Evolutionary conservation across 2,113 vertebrate genomes (phyloP).

Genomic region (Syngnathus typhle): DNA sequence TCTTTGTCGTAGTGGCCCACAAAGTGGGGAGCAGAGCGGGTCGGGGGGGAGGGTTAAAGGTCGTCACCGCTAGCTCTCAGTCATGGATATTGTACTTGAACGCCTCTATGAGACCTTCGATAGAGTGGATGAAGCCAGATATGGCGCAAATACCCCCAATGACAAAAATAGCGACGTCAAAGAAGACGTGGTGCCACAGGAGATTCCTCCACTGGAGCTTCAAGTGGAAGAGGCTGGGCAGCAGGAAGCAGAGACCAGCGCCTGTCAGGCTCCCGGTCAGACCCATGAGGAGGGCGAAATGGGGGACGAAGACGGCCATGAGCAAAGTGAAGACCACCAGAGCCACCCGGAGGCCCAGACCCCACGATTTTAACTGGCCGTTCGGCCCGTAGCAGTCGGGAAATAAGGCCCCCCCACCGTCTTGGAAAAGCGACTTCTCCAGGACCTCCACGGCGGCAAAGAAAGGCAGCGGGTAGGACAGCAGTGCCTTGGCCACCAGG

Average conservation of each 20-base stretch:
- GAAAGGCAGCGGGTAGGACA: constrained; percentile 94
- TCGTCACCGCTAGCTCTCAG: constrained; percentile 53
- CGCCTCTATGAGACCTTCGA: constrained; percentile 96
- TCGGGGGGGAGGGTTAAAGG: constrained; percentile 13
- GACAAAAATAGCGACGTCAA: constrained; percentile 96
- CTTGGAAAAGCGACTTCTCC: constrained; percentile 86
- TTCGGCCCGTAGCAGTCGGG: constrained; percentile 89
- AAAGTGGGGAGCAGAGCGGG: constrained; percentile 3
- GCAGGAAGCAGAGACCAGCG: constrained; percentile 94
- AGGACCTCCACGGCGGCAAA: constrained; percentile 96
- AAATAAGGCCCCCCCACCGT: constrained; percentile 80
- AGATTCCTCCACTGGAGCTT: constrained; percentile 95
- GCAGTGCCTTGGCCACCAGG: constrained; percentile 92
- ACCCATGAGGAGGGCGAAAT: constrained; percentile 97
- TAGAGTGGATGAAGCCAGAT: constrained; percentile 95
- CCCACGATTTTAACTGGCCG: constrained; percentile 87
- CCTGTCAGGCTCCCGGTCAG: constrained; percentile 97
- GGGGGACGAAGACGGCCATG: constrained; percentile 96
- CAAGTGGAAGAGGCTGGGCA: constrained; percentile 97
- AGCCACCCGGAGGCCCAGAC: constrained; percentile 83
- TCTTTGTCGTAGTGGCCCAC: constrained; percentile 12
- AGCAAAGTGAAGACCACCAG: constrained; percentile 96
- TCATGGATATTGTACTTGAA: constrained; percentile 86
- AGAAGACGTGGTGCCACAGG: constrained; percentile 98
- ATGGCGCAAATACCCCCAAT: constrained; percentile 98